Evolutionary conservation across 2,888 invertebrate genomes (phyloP).

Genomic region (Eupithecia subfuscata): DNA sequence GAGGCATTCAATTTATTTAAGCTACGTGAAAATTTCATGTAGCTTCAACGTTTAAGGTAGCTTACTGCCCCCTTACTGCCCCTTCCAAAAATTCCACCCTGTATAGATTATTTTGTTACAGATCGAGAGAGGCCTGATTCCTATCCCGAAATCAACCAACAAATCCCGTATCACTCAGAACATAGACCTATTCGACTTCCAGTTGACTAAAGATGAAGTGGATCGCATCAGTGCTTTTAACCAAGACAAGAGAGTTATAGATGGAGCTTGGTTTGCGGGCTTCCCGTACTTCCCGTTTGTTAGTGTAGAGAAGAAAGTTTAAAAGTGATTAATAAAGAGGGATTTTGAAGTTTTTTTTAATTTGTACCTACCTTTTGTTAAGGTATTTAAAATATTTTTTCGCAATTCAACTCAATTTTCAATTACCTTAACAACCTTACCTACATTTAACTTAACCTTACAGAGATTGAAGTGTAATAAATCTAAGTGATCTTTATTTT

Average conservation of each 20-base stretch:
- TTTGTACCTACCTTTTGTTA: not conserved
- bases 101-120: slow-evolving; percentile 52
- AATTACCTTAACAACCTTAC: too few species aligned
- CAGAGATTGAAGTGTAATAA: too few species aligned
- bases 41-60: too few species aligned
- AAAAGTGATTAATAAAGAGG: not conserved
- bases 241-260: slow-evolving; percentile 66
- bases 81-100: too few species aligned
- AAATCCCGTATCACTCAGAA: slow-evolving; percentile 82
- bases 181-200: slow-evolving; percentile 85
- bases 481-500: too few species aligned
- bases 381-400: not conserved
- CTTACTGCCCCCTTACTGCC: too few species aligned
- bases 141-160: slow-evolving; percentile 86
- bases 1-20: too few species aligned
- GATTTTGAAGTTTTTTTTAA: not conserved
- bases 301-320: slow-evolving; percentile 14
- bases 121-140: slow-evolving; percentile 83
- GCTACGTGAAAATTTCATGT: too few species aligned
- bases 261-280: slow-evolving; percentile 52
- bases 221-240: slow-evolving; percentile 79
- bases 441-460: too few species aligned
- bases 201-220: slow-evolving; percentile 81
- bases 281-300: slow-evolving; percentile 65
- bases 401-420: too few species aligned